Evolutionary conservation across 2,888 invertebrate species (phyloP), one percentile per base, ranked within the genome.

Genomic region (Lucinisca nassula): DNA sequence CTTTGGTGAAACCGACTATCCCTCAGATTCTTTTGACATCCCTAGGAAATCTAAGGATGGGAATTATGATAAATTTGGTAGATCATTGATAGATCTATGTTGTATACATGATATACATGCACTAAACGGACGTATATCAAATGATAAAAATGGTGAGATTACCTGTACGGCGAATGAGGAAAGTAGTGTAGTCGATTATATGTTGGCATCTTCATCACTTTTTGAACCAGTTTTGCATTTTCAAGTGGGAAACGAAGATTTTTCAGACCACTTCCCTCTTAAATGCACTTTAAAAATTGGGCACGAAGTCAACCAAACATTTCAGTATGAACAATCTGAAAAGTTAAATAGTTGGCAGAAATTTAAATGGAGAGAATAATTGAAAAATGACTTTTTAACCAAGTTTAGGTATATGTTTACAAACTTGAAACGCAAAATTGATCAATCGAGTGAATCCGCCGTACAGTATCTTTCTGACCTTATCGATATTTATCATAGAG

Each of bases 141-240:
- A 24, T 35, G 74, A 74, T 40, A 74, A 21, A 45, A 45, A 12
- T 40, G 45, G 45, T 8, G 45, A 45, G 45, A 45, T 74, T 40
- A 74, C 40, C 21, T 45, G 49, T 45, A 40, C 12, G 12, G 30
- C 40, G 2, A 74, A 74, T 30, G 40, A 45, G 21, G 49, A 27
- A 74, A 38, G 21, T 24, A 74, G 49, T 74, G 40, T 30, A 4
- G 74, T 74, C 40, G 49, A 74, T 38, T 45, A 74, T 74, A 38
- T 40, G 45, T 45, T 45, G n/a, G n/a, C n/a, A n/a, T n/a, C n/a
- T n/a, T n/a, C n/a, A n/a, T n/a, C n/a, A n/a, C n/a, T n/a, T n/a
- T 45, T 45, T 17, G 45, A 45, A 8, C 17, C 45, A 45, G 17
- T 45, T 45, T 17, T 45, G 17, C 45, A 45, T 17, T 45, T 45